phyloP scores from a whole-genome alignment of 2,888 invertebrate species.

The Germaria angustata region DNA sequence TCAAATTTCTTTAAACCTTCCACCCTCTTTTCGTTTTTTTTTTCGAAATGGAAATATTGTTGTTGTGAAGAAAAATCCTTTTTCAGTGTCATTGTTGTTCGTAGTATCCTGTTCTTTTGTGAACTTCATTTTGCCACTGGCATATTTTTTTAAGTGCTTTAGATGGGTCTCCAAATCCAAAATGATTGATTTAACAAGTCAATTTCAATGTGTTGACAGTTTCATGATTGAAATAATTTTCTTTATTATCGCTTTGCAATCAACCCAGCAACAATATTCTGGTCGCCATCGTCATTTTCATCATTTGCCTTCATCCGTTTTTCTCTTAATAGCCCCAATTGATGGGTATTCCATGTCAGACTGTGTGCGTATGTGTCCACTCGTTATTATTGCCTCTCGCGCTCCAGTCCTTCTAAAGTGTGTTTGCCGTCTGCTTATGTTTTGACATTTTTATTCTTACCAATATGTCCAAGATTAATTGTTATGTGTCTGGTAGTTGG shows the following conservation, averaged over 20 bases:
- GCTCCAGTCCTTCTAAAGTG: not conserved
- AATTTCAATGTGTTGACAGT: constrained; percentile 68
- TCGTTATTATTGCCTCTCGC: not conserved
- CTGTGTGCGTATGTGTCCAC: not conserved
- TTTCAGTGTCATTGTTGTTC: not conserved
- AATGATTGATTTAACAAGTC: constrained; percentile 68
- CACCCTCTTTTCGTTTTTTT: not conserved
- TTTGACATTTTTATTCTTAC: constrained; percentile 67
- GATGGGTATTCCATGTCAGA: constrained; percentile 32
- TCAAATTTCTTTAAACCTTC: constrained; percentile 1
- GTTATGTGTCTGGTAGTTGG: constrained; percentile 63
- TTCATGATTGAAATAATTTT: constrained; percentile 69
- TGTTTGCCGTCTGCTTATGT: constrained; percentile 56
- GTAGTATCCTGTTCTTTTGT: constrained; percentile 29
- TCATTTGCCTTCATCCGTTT: constrained; percentile 60
- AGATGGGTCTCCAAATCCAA: constrained; percentile 57
- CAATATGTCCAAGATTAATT: constrained; percentile 67
- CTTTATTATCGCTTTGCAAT: constrained; percentile 63
- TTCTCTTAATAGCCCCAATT: constrained; percentile 45
- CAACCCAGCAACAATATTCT: constrained; percentile 42
- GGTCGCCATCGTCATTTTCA: constrained; percentile 44
- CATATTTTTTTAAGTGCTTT: constrained; percentile 63
- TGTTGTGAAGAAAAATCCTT: constrained; percentile 21
- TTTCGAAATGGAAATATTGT: not conserved
- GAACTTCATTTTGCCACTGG: constrained; percentile 57